Percentiles rank a stretch among this genome's conserved stretches.
Evolutionary conservation across 2,113 vertebrate species (phyloP).

Genomic region (Spea multiplicata): DNA sequence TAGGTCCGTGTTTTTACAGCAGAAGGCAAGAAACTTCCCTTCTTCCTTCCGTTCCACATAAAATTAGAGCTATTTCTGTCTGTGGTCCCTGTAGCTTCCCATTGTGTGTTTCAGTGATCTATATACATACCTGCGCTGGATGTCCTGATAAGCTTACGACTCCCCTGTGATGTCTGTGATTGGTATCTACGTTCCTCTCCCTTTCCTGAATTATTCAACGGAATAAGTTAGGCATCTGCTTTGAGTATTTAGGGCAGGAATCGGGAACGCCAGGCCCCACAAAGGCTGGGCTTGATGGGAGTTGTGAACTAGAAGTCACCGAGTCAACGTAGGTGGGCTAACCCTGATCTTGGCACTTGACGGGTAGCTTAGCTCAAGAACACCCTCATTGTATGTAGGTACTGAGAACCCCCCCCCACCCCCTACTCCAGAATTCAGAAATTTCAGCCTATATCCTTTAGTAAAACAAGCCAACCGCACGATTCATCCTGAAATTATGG

Average conservation of each 20-base stretch:
- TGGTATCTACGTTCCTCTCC: slow-evolving; percentile 4
- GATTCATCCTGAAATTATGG: slow-evolving; percentile 9
- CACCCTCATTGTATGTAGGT: too few relatives aligned
- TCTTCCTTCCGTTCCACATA: background rate
- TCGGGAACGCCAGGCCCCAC: too few relatives aligned
- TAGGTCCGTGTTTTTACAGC: too few relatives aligned
- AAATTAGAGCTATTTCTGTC: background rate
- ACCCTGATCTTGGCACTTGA: background rate
- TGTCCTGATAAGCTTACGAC: background rate
- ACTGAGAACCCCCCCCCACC: background rate
- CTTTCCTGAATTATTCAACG: slow-evolving; percentile 18
- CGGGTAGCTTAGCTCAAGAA: too few relatives aligned
- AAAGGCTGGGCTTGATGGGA: background rate
- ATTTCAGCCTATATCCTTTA: slow-evolving; percentile 14
- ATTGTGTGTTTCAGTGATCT: background rate
- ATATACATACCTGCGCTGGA: background rate
- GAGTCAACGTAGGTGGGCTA: background rate
- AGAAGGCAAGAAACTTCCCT: too few relatives aligned
- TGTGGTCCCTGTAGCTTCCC: background rate
- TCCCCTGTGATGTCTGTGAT: slow-evolving; percentile 11
- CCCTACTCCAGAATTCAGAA: background rate
- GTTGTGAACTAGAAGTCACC: background rate
- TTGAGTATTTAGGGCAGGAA: slow-evolving; percentile 5
- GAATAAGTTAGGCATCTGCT: background rate
- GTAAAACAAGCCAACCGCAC: slow-evolving; percentile 15